Percentiles rank a stretch among this genome's conserved stretches.
phyloP scores from a whole-genome alignment of 2,888 invertebrate genomes.

The Apamea anceps region DNA sequence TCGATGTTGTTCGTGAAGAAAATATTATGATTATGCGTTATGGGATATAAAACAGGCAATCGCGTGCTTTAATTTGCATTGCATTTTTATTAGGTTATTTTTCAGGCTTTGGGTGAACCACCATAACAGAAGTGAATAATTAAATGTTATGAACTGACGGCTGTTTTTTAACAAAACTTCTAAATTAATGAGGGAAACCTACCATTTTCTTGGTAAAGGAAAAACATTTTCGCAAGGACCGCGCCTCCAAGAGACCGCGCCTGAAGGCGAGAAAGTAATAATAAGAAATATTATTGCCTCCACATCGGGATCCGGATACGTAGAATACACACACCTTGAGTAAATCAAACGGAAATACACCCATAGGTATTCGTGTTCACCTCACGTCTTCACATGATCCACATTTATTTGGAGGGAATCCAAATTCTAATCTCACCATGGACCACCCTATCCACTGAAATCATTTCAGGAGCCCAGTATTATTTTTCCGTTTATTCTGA shows the following conservation, averaged over 20 bases:
- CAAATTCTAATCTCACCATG: conserved; percentile 55
- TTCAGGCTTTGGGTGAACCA: background rate
- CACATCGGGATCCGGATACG: conserved; percentile 1
- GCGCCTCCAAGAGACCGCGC: background rate
- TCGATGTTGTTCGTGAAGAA: background rate
- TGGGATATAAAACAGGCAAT: conserved; percentile 21
- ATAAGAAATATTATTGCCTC: no score
- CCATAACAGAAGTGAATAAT: background rate
- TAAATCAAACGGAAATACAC: conserved; percentile 17
- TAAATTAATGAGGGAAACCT: no score
- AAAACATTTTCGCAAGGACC: background rate
- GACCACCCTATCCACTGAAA: conserved; percentile 44
- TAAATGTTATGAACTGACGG: no score
- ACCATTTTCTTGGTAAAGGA: background rate
- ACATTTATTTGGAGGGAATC: conserved; percentile 29
- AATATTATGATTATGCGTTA: background rate
- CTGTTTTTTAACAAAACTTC: no score
- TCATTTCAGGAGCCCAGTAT: conserved; percentile 48
- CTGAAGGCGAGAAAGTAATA: no score
- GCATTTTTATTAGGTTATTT: conserved; percentile 1
- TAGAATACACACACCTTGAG: background rate
- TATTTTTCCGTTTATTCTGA: conserved; percentile 57
- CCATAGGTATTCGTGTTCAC: conserved; percentile 26
- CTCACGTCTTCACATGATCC: conserved; percentile 33
- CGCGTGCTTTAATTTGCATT: conserved; percentile 5